Conservation (phyloP, 2,888 invertebrate species). For the Stenolophus ochropezus region DNA sequence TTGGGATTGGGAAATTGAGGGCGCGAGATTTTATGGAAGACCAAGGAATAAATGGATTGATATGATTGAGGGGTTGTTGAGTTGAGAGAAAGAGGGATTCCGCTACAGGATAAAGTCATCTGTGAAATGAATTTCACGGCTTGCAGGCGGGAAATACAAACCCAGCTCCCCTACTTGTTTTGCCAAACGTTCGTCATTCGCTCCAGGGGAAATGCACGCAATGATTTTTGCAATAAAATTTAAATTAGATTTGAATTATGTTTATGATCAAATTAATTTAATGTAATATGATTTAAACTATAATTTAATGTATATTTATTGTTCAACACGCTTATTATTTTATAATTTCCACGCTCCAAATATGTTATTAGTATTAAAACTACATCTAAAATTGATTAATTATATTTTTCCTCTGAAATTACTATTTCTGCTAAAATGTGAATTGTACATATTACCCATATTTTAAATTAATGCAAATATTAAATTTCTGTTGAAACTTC, state of each 20-base stretch:
- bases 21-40: constrained; percentile 35
- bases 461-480: too few species aligned
- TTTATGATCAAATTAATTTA: background rate
- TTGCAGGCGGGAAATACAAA: background rate
- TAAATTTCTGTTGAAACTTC: too few species aligned
- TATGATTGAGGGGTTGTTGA: constrained; percentile 35
- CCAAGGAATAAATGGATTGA: constrained; percentile 41
- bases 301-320: background rate
- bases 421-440: too few species aligned
- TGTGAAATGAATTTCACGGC: constrained; percentile 26
- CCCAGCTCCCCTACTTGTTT: background rate
- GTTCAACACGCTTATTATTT: background rate
- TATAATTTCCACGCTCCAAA: too few species aligned
- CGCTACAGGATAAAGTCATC: constrained; percentile 25
- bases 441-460: too few species aligned
- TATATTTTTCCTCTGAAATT: too few species aligned
- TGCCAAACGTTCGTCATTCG: background rate
- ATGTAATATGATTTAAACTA: background rate
- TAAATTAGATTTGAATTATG: background rate
- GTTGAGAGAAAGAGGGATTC: constrained; percentile 15
- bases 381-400: too few species aligned
- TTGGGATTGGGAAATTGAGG: constrained; percentile 28
- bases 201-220: background rate
- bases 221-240: background rate
- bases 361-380: too few species aligned